These are phyloP conservation scores for Pseudoips prasinana DNA, from an alignment of 2,888 invertebrate genomes.

Conservation along the genomic window DNA sequence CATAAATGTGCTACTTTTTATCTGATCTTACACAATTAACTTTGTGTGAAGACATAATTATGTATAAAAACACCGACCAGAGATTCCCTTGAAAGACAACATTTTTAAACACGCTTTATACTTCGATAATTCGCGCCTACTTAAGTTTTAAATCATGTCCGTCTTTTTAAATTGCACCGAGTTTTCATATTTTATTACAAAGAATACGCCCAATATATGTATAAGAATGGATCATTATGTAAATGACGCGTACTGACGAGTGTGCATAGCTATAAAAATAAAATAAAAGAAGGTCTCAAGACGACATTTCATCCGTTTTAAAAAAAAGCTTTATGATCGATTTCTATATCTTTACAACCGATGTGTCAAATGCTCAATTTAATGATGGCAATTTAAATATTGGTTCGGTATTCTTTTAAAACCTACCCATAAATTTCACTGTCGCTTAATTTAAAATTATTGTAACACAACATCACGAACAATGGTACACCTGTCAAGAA, in stretches of 20 bases:
- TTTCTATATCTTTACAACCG: constrained; percentile 13
- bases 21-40: constrained; percentile 28
- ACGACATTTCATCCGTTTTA: no score
- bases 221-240: constrained; percentile 56
- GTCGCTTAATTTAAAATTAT: constrained; percentile 16
- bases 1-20: constrained; percentile 17
- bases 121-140: constrained; percentile 47
- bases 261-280: constrained; percentile 25
- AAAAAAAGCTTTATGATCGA: constrained; percentile 10
- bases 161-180: constrained; percentile 37
- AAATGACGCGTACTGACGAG: constrained; percentile 51
- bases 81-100: constrained; percentile 41
- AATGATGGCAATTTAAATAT: constrained; percentile 12
- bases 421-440: constrained; percentile 6
- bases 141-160: constrained; percentile 44
- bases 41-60: constrained; percentile 38
- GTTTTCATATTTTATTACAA: constrained; percentile 38
- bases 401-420: constrained; percentile 5
- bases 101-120: constrained; percentile 28
- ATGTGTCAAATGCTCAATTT: constrained; percentile 15
- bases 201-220: constrained; percentile 42
- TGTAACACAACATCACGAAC: constrained; percentile 26
- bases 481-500: constrained; percentile 40
- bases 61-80: constrained; percentile 20
- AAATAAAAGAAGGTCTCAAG: no score